phyloP scores from a whole-genome alignment of 1,140 invertebrate genomes.

The Heterodera schachtii region DNA sequence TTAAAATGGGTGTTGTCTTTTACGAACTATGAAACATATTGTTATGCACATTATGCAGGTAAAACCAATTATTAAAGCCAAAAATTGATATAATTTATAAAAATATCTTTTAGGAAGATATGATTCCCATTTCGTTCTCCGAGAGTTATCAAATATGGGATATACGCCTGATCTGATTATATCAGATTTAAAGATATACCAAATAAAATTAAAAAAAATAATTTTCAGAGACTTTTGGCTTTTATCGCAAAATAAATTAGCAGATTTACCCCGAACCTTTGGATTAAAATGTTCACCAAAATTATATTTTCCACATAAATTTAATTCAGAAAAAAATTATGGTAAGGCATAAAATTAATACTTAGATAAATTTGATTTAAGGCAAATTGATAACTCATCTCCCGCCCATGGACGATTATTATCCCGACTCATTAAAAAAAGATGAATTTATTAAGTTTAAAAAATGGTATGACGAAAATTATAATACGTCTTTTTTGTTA shows the following conservation, averaged over 20 bases:
- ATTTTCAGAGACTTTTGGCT: background rate
- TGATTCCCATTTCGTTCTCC: background rate
- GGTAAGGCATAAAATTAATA: background rate
- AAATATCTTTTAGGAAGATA: background rate
- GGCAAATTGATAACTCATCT: no score
- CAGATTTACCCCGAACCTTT: background rate
- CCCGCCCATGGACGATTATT: background rate
- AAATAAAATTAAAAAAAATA: background rate
- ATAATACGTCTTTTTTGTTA: background rate
- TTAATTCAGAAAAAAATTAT: background rate
- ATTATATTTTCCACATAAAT: background rate
- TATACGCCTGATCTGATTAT: slow-evolving; percentile 1
- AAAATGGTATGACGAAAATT: background rate
- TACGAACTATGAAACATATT: background rate
- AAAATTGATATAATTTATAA: no score
- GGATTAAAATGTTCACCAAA: background rate
- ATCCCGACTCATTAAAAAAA: background rate
- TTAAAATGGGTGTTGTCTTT: background rate
- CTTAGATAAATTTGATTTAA: no score
- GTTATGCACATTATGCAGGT: background rate
- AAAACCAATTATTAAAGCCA: no score
- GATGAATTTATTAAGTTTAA: background rate
- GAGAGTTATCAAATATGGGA: background rate
- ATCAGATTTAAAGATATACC: background rate
- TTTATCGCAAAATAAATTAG: background rate